Evolutionary conservation across 2,113 vertebrate genomes (phyloP).

Genomic region (Struthio camelus): DNA sequence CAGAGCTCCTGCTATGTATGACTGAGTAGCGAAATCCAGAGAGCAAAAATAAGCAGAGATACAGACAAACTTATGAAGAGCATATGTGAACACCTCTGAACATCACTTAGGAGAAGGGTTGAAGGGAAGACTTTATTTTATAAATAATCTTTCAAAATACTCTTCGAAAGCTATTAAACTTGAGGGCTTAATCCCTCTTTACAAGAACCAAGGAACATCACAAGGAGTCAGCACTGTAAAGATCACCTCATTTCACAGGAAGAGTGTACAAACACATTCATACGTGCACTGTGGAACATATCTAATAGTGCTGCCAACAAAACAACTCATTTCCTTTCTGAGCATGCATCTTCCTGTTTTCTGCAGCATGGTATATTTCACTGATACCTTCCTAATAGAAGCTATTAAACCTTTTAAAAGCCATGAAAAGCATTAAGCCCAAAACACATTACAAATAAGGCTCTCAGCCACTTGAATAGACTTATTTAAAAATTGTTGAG

Average conservation of each 20-base stretch:
- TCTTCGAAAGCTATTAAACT: neutral
- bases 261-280: neutral
- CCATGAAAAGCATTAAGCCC: constrained; percentile 20
- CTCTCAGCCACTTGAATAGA: neutral
- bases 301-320: neutral
- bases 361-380: neutral
- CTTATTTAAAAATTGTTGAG: constrained; percentile 23
- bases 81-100: neutral
- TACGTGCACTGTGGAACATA: neutral
- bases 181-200: neutral
- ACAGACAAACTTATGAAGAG: neutral
- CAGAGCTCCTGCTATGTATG: neutral
- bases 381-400: constrained; percentile 15
- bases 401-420: constrained; percentile 34
- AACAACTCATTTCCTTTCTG: constrained; percentile 10
- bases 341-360: neutral
- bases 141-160: neutral
- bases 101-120: neutral
- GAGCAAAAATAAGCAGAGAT: neutral
- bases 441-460: neutral
- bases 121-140: neutral
- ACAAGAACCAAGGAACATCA: neutral
- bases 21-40: neutral
- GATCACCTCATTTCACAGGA: neutral
- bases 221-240: neutral